A percentile compares a stretch with the other conserved stretches of the same genome.
These are phyloP conservation scores for Henicopernis longicauda DNA, from an alignment of 2,113 vertebrate species.

Conservation along the genomic window DNA sequence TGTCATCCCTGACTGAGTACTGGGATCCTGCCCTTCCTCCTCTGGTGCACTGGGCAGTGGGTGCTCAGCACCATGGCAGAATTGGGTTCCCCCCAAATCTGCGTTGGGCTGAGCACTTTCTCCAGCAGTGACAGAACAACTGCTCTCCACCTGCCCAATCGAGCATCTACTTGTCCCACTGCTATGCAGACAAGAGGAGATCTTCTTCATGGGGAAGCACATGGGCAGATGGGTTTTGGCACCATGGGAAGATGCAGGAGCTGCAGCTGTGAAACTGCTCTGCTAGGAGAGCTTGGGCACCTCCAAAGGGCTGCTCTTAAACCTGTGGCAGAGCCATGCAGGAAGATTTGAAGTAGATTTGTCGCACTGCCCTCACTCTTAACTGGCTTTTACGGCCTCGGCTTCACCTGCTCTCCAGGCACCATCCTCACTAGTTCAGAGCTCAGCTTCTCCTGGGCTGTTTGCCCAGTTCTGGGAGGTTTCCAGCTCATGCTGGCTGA, in stretches of 20 bases:
- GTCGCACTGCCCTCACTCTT: neutral
- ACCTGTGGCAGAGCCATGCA: neutral
- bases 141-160: neutral
- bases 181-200: too few species aligned
- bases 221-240: neutral
- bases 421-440: neutral
- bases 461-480: neutral
- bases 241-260: neutral
- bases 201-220: neutral
- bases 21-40: neutral
- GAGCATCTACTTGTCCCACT: neutral
- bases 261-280: neutral
- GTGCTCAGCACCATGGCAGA: neutral
- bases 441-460: neutral
- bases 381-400: neutral
- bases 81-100: neutral
- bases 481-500: neutral
- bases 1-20: neutral
- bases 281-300: neutral
- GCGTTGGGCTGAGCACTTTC: neutral
- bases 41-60: accelerated
- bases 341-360: neutral
- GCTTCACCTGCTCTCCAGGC: neutral
- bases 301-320: neutral
- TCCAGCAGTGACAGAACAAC: neutral